Evolutionary conservation across 2,888 invertebrate genomes (phyloP), one percentile per base, ranked within the genome.

Genomic region (Proisotoma minuta): DNA sequence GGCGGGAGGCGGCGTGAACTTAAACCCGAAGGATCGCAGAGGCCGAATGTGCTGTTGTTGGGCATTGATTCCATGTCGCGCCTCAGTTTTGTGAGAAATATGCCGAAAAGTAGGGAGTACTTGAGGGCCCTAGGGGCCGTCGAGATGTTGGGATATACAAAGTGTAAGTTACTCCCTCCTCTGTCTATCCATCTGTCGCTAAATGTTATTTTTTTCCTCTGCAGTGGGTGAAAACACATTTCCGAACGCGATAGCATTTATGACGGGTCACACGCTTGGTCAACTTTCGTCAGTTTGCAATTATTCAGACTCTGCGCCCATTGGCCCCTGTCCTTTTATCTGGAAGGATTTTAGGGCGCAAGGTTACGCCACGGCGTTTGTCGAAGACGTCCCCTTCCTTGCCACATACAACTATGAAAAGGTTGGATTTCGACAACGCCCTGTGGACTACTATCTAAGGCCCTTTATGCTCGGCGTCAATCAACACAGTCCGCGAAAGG

Each of bases 1-100:
- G 43, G 24, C 8, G 47, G 34, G 34, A 34, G 34, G 8, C 8
- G 8, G 26, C 27, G 3, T 18, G 27, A 27, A 52, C 18, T 27
- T 23, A 43, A 52, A 22, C 15, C 34, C 22, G 15, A 34, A 20
- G 12, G 12, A 47, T 23, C 12, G 2, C 27, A n/a, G 4, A 66
- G 65, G 15, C 68, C 66, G 20, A 66, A 68, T 59, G 62, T 71
- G 34, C 56, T 69, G 28, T 80, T 92, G 76, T 76, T 95, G 20
- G 93, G 92, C 40, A 86, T 94, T 73, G 92, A 93, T 76, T 89
- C 91, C 52, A 85, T 93, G 75, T 93, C 93, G 0, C 79, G 91
- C 62, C 79, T 89, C 40, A 89, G 91, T 76, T 83, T 90, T 57
- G 81, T 84, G 23, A 81, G 89, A 57, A 85, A 87, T n/a, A 86